Evolutionary conservation across 2,113 vertebrate genomes (phyloP), one percentile per base, ranked within the genome.

Genomic region (Forbesichthys papilliferus): DNA sequence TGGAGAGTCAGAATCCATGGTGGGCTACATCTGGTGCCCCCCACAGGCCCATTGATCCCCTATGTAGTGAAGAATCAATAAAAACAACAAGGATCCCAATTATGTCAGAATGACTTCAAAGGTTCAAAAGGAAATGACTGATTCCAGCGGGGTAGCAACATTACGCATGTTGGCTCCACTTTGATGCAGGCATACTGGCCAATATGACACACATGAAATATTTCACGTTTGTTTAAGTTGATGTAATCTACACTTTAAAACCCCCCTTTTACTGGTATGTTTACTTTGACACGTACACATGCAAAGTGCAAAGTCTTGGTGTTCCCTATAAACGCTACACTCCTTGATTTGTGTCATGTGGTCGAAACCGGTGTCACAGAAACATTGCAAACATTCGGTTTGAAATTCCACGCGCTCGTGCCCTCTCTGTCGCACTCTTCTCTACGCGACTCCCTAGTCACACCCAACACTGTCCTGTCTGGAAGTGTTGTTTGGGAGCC

Each of bases 81-180:
- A 60, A 68, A 80, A 47, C 62, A 73, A 86, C 80, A 80, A 81
- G 59, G 65, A 84, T 66, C 54, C 73, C 69, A 80, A 88, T 88
- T 81, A 85, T 79, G 65, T 68, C 71, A 76, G 78, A 66, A 77
- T 52, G 71, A 74, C 75, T 86, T 79, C 62, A 86, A 90, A 82
- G 77, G 79, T 86, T 87, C 75, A 88, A 89, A 89, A 84, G 75
- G 78, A 86, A 69, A 69, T 12, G 84, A 88, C 88, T 87, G 84
- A 90, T 89, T 88, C 61, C 62, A 55, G 16, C 9, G 4, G 47
- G 20, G n/a, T 16, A 47, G 67, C 74, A 80, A 66, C 77, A 53
- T 84, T 79, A 75, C 75, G 65, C 74, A 16, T 46, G 77, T 51
- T 67, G 69, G 64, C 75, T 68, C 56, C 53, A 20, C 18, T 67